Evolutionary conservation across 2,888 invertebrate genomes (phyloP).

Genomic region (Pollenia griseotomentosa): DNA sequence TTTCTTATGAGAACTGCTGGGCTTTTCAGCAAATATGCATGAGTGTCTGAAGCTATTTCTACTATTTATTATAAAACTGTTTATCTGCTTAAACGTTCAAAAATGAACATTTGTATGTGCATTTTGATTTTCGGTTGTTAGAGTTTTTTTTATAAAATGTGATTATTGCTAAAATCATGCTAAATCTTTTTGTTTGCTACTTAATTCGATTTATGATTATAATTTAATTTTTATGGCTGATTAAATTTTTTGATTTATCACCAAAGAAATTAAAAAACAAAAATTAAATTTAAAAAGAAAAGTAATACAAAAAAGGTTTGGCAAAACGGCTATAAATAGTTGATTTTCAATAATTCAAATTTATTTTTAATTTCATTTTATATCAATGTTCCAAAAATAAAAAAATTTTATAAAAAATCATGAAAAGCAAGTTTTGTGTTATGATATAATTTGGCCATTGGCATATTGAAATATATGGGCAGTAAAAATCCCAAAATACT

Average conservation of each 20-base stretch:
- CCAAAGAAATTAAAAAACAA: slow-evolving; percentile 14
- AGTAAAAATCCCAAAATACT: too few species aligned
- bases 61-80: too few species aligned
- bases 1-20: too few species aligned
- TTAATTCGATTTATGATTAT: slow-evolving; percentile 7
- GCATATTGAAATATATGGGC: too few species aligned
- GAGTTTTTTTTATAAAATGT: slow-evolving; percentile 47
- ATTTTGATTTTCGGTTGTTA: background rate
- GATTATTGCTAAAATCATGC: slow-evolving; percentile 44
- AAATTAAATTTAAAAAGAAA: slow-evolving; percentile 31
- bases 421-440: background rate
- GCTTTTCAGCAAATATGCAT: too few species aligned
- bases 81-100: too few species aligned
- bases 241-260: slow-evolving; percentile 63
- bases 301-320: background rate
- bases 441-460: too few species aligned
- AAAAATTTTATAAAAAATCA: too few species aligned
- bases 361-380: too few species aligned
- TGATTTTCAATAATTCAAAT: background rate
- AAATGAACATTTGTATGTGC: background rate
- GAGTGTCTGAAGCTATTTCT: too few species aligned
- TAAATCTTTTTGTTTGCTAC: background rate
- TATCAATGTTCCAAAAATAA: too few species aligned
- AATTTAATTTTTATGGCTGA: slow-evolving; percentile 64
- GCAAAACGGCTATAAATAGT: background rate